A percentile compares a stretch with the other conserved stretches of the same genome.
Evolutionary conservation across 1,140 invertebrate species (phyloP).

Genomic region (Drosophila funebris): DNA sequence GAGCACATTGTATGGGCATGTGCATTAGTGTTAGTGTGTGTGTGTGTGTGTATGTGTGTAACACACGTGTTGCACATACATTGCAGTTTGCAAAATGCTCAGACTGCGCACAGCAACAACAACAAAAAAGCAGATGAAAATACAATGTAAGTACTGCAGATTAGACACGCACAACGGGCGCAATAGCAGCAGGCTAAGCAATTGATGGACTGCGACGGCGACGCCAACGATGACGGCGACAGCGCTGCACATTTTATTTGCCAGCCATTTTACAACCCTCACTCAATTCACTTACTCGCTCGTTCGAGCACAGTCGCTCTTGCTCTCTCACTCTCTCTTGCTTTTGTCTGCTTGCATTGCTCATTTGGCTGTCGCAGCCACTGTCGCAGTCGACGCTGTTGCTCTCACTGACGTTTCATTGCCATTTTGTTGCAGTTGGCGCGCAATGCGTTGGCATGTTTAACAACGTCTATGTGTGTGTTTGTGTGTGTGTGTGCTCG

Average conservation of each 20-base stretch:
- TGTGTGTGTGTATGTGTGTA: constrained; percentile 9
- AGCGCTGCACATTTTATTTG: constrained; percentile 20
- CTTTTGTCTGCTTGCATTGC: constrained; percentile 18
- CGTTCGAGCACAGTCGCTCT: not conserved
- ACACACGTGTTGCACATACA: constrained; percentile 72
- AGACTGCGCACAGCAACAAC: constrained; percentile 36
- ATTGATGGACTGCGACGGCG: not conserved
- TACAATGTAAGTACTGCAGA: constrained; percentile 21
- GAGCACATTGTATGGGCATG: not conserved
- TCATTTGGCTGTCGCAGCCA: constrained; percentile 25
- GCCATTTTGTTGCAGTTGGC: constrained; percentile 80
- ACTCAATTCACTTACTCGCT: not conserved
- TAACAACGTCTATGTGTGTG: not conserved
- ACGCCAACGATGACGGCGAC: not conserved
- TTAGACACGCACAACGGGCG: constrained; percentile 54
- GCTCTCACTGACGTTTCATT: constrained; percentile 59
- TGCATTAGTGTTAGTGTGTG: too few relatives aligned
- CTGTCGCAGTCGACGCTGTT: not conserved
- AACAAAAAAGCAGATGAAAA: not conserved
- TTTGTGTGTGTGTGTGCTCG: constrained; percentile 24
- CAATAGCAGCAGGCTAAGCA: constrained; percentile 11
- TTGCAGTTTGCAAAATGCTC: constrained; percentile 50
- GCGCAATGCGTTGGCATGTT: constrained; percentile 53
- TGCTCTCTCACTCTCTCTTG: constrained; percentile 5
- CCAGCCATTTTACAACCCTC: constrained; percentile 33